These are phyloP conservation scores for Leptopterna dolabrata DNA, from an alignment of 2,888 invertebrate genomes.

Conservation along the genomic window DNA sequence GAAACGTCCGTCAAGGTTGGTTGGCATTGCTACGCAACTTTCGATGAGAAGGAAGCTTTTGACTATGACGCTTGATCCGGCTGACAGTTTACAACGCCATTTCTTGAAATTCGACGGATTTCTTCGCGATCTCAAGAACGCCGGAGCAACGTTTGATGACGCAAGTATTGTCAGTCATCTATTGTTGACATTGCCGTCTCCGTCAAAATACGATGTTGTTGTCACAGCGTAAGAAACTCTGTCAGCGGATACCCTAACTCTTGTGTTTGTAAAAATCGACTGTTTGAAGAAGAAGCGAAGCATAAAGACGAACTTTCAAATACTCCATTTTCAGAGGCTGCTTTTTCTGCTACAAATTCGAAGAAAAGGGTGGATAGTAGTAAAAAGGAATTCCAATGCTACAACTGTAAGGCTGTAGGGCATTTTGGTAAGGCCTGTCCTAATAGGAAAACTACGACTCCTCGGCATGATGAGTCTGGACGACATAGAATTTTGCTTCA, in stretches of 20 bases:
- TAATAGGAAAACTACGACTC: neutral
- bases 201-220: neutral
- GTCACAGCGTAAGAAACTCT: neutral
- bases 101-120: neutral
- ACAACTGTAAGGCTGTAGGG: too few species aligned
- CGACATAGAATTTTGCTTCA: neutral
- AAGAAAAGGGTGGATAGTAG: too few species aligned
- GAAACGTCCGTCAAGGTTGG: too few species aligned
- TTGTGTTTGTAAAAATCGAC: conserved; percentile 3
- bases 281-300: too few species aligned
- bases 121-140: neutral
- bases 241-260: neutral
- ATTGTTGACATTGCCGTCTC: conserved; percentile 20
- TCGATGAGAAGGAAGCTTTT: too few species aligned
- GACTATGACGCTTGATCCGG: neutral
- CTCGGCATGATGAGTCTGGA: neutral
- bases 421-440: neutral
- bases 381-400: neutral
- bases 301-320: neutral
- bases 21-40: too few species aligned
- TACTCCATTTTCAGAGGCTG: neutral
- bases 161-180: conserved; percentile 10
- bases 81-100: neutral
- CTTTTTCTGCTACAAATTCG: conserved; percentile 4
- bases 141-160: neutral